A percentile compares a stretch with the other conserved stretches of the same genome.
Evolutionary conservation across 2,797 vertebrate species (phyloP).

Genomic region (Lophura swinhoii): DNA sequence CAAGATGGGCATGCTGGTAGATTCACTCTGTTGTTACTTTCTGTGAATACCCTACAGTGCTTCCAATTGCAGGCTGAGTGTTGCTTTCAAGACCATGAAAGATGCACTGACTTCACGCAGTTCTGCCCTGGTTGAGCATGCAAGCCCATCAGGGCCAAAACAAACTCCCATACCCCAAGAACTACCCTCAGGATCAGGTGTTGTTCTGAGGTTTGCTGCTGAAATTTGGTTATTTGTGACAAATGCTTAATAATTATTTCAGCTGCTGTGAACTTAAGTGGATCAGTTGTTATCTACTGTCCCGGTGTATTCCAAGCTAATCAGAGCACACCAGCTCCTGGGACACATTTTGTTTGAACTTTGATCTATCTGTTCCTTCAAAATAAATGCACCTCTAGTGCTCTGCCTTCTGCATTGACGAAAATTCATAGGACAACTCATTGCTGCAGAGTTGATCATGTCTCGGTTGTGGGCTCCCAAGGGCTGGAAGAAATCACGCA

Average conservation of each 20-base stretch:
- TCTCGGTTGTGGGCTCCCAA: slow-evolving; percentile 26
- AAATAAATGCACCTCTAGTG: background rate
- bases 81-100: background rate
- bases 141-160: background rate
- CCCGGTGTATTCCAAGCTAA: background rate
- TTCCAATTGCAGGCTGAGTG: background rate
- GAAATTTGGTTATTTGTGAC: background rate
- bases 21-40: background rate
- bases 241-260: background rate
- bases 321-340: background rate
- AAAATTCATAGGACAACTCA: background rate
- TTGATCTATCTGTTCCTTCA: background rate
- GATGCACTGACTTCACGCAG: background rate
- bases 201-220: background rate
- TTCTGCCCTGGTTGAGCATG: background rate
- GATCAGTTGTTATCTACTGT: background rate
- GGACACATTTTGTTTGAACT: background rate
- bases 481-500: background rate
- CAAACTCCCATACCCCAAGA: background rate
- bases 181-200: background rate
- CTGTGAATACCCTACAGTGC: background rate
- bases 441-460: background rate
- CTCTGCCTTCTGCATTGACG: background rate
- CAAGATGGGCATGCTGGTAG: background rate
- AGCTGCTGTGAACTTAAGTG: background rate